Conservation (phyloP, 1,140 invertebrate genomes). For the Formica selysi region DNA sequence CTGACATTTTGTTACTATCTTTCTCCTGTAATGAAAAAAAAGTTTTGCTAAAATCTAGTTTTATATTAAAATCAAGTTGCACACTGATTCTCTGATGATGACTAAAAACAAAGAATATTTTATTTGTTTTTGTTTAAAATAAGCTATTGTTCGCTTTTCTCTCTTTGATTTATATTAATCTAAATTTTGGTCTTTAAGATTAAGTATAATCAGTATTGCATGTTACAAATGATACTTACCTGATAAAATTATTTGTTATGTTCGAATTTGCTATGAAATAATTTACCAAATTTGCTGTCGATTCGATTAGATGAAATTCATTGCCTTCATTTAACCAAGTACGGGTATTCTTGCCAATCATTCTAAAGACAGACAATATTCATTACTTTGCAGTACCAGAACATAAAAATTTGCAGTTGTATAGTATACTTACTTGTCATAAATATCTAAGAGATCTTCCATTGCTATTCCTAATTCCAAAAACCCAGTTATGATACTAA, state of each 20-base stretch:
- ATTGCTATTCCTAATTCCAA: slow-evolving; percentile 90
- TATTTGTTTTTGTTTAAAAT: slow-evolving; percentile 73
- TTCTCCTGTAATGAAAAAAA: slow-evolving; percentile 84
- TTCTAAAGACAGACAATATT: slow-evolving; percentile 83
- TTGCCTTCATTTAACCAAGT: slow-evolving; percentile 92
- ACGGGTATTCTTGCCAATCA: slow-evolving; percentile 91
- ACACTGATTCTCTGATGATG: neutral
- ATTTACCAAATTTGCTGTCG: slow-evolving; percentile 89
- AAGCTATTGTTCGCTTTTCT: slow-evolving; percentile 45
- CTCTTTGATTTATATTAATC: slow-evolving; percentile 68
- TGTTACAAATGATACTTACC: slow-evolving; percentile 80
- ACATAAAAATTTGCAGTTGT: neutral
- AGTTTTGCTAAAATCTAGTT: slow-evolving; percentile 40
- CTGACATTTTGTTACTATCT: slow-evolving; percentile 89
- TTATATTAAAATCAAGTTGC: slow-evolving; percentile 31
- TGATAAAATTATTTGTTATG: slow-evolving; percentile 86
- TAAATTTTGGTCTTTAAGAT: slow-evolving; percentile 60
- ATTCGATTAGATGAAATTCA: slow-evolving; percentile 92
- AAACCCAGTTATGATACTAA: slow-evolving; percentile 90
- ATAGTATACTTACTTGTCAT: slow-evolving; percentile 88
- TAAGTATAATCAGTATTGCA: slow-evolving; percentile 40
- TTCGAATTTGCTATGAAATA: slow-evolving; percentile 87
- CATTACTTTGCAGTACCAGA: neutral
- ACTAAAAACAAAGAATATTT: neutral
- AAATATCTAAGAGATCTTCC: slow-evolving; percentile 91